Percentiles rank a stretch among this genome's conserved stretches.
Evolutionary conservation across 2,888 invertebrate genomes (phyloP).

Genomic region (Machimus rusticus): DNA sequence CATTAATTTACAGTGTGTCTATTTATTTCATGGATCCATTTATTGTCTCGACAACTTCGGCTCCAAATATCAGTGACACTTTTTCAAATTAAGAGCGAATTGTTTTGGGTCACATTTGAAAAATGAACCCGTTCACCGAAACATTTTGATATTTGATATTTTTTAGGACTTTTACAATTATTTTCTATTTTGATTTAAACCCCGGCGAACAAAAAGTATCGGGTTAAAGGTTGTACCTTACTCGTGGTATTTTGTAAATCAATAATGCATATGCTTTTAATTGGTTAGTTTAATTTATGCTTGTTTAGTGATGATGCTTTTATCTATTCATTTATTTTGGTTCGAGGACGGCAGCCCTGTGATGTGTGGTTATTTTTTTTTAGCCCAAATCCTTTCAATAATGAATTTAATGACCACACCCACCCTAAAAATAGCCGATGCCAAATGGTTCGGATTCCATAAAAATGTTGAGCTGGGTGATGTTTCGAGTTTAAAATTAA

Average conservation of each 20-base stretch:
- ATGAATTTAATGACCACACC: neutral
- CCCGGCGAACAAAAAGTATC: neutral
- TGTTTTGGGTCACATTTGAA: neutral
- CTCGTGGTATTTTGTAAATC: neutral
- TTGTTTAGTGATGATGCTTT: neutral
- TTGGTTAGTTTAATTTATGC: neutral
- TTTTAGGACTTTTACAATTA: neutral
- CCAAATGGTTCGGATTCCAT: neutral
- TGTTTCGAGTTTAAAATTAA: neutral
- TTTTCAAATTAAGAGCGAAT: neutral
- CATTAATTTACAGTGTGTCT: neutral
- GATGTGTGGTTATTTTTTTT: neutral
- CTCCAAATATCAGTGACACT: neutral
- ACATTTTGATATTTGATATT: neutral
- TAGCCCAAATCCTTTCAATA: neutral
- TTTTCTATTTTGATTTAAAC: neutral
- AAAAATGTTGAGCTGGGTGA: neutral
- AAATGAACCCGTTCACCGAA: neutral
- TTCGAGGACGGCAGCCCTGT: neutral
- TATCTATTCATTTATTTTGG: neutral
- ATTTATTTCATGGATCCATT: neutral
- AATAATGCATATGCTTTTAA: neutral
- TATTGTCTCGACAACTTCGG: neutral
- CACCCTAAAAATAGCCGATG: neutral
- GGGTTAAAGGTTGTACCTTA: neutral